phyloP scores from a whole-genome alignment of 92 coral and sea anemone genomes.

The Galaxea fascicularis region DNA sequence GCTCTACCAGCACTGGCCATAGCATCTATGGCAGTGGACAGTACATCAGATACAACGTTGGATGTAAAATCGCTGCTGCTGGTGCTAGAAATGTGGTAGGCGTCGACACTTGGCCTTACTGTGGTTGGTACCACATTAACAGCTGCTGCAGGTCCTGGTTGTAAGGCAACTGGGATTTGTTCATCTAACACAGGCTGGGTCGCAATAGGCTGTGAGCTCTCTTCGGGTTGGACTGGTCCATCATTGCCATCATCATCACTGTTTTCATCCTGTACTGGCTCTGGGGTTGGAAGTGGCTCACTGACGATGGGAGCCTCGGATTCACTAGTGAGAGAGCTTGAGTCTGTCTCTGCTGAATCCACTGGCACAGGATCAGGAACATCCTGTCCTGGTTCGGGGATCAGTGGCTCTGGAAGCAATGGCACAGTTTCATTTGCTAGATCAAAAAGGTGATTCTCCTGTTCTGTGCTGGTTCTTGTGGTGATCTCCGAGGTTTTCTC shows the following conservation, averaged over 20 bases:
- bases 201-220: slow-evolving; percentile 35
- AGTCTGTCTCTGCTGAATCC: not conserved
- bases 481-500: slow-evolving; percentile 6
- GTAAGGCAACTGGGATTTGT: slow-evolving; percentile 49
- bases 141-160: slow-evolving; percentile 48
- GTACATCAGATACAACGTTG: slow-evolving; percentile 82
- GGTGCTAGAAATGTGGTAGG: slow-evolving; percentile 16
- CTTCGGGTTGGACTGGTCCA: slow-evolving; percentile 10
- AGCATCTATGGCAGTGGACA: slow-evolving; percentile 82
- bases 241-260: not conserved
- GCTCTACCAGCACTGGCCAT: slow-evolving; percentile 79
- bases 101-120: slow-evolving; percentile 14
- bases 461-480: not conserved
- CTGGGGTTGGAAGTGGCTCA: slow-evolving; percentile 38
- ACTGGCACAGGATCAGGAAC: not conserved
- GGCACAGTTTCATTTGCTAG: slow-evolving; percentile 4
- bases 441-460: slow-evolving; percentile 19
- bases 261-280: slow-evolving; percentile 9
- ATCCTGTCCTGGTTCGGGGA: slow-evolving; percentile 19
- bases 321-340: not conserved
- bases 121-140: slow-evolving; percentile 26
- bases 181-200: slow-evolving; percentile 41
- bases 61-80: slow-evolving; percentile 64
- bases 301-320: not conserved
- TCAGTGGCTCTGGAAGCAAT: slow-evolving; percentile 26